Percentiles rank a stretch among this genome's conserved stretches.
These are phyloP conservation scores for Helicolenus hilgendorfi DNA, from an alignment of 2,797 vertebrate genomes.

Conservation along the genomic window DNA sequence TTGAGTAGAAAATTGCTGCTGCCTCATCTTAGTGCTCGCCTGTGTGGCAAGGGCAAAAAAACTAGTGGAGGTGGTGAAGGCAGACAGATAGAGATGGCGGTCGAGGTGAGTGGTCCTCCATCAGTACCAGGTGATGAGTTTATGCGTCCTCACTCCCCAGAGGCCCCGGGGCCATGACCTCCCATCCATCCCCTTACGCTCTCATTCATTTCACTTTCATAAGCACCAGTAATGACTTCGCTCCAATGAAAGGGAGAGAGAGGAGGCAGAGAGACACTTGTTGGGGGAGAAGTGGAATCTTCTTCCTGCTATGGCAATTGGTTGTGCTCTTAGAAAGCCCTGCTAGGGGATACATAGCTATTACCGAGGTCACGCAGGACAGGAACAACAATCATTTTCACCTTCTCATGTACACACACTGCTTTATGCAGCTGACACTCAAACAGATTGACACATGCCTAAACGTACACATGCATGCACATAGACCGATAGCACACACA, in stretches of 20 bases:
- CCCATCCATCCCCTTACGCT: slow-evolving; percentile 91
- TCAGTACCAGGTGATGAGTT: slow-evolving; percentile 94
- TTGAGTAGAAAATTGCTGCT: slow-evolving; percentile 73
- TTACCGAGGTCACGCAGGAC: slow-evolving; percentile 73
- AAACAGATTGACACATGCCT: slow-evolving; percentile 72
- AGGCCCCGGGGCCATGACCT: slow-evolving; percentile 90
- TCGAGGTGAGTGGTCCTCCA: slow-evolving; percentile 86
- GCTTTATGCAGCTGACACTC: slow-evolving; percentile 68
- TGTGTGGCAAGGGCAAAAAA: slow-evolving; percentile 71
- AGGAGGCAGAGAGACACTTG: slow-evolving; percentile 69
- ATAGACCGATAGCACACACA: slow-evolving; percentile 25
- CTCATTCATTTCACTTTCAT: slow-evolving; percentile 96
- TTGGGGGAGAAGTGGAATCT: slow-evolving; percentile 67
- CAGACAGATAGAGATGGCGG: slow-evolving; percentile 80
- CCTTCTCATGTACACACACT: slow-evolving; percentile 49
- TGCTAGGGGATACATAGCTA: slow-evolving; percentile 56
- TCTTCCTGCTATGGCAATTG: slow-evolving; percentile 49
- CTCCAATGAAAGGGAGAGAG: slow-evolving; percentile 77
- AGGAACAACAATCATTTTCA: slow-evolving; percentile 76
- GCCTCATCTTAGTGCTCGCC: slow-evolving; percentile 74
- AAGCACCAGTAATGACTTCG: slow-evolving; percentile 93
- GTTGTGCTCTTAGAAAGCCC: slow-evolving; percentile 42
- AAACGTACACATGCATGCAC: slow-evolving; percentile 46
- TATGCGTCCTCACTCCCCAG: slow-evolving; percentile 86
- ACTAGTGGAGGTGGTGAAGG: slow-evolving; percentile 66